Evolutionary conservation across 1,140 invertebrate genomes (phyloP), one percentile per base, ranked within the genome.

Genomic region (Agrilus planipennis): DNA sequence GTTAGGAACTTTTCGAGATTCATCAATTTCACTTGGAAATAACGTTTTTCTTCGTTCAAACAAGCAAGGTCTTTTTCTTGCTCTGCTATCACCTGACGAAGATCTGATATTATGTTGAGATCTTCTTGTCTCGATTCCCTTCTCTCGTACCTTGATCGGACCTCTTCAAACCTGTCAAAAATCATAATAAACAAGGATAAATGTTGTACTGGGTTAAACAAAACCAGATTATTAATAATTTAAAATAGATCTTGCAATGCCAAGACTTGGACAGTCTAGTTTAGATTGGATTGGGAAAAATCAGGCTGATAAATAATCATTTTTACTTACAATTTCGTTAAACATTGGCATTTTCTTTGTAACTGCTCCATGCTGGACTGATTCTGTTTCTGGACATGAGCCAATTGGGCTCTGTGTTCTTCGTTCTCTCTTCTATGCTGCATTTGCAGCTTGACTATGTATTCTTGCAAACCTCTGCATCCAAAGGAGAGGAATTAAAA

Each of bases 21-120:
- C 47, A 62, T 57, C 19, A 58, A 30, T 30, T 51, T 50, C 58
- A 61, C 58, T 44, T 62, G 60, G 34, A 57, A 62, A 39, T 60
- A 62, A 3, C 58, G 49, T 51, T 67, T 67, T 43, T 68, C 64
- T 53, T 72, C 71, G 12, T 69, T 73, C 6, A 74, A 55, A 16
- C 63, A 57, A 12, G 64, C 63, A 9, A 73, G 46, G 47, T 73
- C 71, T 37, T 67, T 64, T 47, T 73, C 71, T 50, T 72, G 70
- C 30, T 70, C 67, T 6, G 69, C 68, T 36, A 71, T 65, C 5
- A 68, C 61, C 42, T 63, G 62, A 23, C 63, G 60, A 20, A 74
- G 44, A 39, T 72, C 70, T 14, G 64, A 59, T 19, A 73, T 72
- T 40, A 67, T 57, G 27, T 67, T 62, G 11, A 70, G 38, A 45